A percentile compares a stretch with the other conserved stretches of the same genome.
Evolutionary conservation across 2,113 vertebrate species (phyloP).

Genomic region (Myrmecophaga tridactyla): DNA sequence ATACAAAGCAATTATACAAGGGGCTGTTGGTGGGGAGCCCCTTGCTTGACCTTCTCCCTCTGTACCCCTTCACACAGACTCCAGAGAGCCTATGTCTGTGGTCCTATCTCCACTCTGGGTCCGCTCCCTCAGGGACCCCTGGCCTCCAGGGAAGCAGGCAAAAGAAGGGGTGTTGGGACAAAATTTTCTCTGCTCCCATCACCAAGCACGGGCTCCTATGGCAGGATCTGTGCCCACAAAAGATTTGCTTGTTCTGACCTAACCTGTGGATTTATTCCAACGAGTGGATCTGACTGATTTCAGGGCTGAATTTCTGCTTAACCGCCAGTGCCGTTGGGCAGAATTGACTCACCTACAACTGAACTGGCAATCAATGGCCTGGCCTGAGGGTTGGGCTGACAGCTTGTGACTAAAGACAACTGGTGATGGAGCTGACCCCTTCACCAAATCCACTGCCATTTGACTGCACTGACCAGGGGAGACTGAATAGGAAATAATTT

Average conservation of each 20-base stretch:
- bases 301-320: background rate
- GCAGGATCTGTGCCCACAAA: background rate
- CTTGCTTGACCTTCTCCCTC: background rate
- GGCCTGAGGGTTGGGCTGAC: background rate
- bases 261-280: background rate
- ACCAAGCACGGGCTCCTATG: fast-evolving
- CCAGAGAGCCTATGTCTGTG: background rate
- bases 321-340: background rate
- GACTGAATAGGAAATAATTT: background rate
- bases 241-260: background rate
- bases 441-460: fast-evolving
- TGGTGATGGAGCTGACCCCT: fast-evolving
- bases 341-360: background rate
- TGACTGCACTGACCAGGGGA: background rate
- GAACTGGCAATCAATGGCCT: fast-evolving
- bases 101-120: background rate
- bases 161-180: background rate
- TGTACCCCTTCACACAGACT: background rate
- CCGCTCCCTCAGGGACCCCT: background rate
- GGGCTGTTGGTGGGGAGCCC: background rate
- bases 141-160: background rate
- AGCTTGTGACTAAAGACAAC: too few species aligned
- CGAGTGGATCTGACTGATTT: background rate
- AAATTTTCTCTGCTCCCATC: background rate
- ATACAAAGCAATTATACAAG: slow-evolving; percentile 39